Evolutionary conservation across 2,888 invertebrate genomes (phyloP).

Genomic region (Capitulum mitella): DNA sequence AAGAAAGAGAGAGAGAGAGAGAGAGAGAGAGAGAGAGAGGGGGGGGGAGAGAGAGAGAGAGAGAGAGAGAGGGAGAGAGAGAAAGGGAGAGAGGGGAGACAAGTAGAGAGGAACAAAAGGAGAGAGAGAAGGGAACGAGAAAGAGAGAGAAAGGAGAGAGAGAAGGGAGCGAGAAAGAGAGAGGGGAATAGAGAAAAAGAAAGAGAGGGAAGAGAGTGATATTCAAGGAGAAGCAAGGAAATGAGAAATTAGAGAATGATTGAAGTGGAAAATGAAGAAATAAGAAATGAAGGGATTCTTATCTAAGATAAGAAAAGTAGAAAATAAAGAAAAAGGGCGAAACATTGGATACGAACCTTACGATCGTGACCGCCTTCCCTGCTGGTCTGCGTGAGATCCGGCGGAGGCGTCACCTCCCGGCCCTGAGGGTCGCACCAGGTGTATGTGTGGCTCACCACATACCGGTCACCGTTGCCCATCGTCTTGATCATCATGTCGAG

Average conservation of each 20-base stretch:
- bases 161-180: neutral
- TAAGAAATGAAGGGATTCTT: too few relatives aligned
- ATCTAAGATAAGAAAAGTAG: too few relatives aligned
- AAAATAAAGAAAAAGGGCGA: too few relatives aligned
- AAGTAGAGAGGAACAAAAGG: neutral
- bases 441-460: slow-evolving; percentile 9
- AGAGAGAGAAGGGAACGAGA: neutral
- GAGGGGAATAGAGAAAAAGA: neutral
- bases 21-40: too few relatives aligned
- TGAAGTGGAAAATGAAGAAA: too few relatives aligned
- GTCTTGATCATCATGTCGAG: slow-evolving; percentile 11
- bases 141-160: too few relatives aligned
- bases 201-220: neutral
- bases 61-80: too few relatives aligned
- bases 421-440: slow-evolving; percentile 8
- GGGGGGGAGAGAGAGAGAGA: too few relatives aligned
- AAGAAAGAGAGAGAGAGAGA: neutral
- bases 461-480: slow-evolving; percentile 10
- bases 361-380: neutral
- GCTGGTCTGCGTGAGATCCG: neutral
- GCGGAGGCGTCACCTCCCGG: neutral
- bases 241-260: too few relatives aligned
- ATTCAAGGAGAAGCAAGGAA: too few relatives aligned
- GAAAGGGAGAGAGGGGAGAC: neutral
- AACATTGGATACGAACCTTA: neutral